Percentiles rank a stretch among this genome's conserved stretches.
phyloP scores from a whole-genome alignment of 2,113 vertebrate species.

The Eidolon helvum region DNA sequence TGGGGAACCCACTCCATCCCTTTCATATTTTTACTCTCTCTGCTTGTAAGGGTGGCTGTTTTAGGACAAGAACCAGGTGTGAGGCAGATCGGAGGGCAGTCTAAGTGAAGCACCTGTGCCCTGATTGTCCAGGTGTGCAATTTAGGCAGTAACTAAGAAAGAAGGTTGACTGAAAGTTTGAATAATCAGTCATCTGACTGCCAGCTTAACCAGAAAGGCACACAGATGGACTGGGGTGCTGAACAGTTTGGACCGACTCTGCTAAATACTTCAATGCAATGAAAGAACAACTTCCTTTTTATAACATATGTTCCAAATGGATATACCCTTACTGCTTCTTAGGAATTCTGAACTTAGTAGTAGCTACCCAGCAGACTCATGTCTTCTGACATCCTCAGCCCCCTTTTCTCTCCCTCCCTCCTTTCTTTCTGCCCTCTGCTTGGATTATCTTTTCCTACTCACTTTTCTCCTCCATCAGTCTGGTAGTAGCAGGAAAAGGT shows the following conservation, averaged over 20 bases:
- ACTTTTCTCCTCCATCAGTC: not conserved
- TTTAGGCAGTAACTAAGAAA: not conserved
- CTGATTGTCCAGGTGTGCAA: slow-evolving; percentile 15
- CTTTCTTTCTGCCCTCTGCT: not conserved
- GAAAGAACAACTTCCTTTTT: not conserved
- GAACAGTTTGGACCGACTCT: not conserved
- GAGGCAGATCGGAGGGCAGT: not conserved
- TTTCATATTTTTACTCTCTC: not conserved
- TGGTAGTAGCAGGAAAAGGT: not conserved
- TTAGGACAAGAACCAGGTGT: not conserved
- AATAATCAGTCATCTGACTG: not conserved
- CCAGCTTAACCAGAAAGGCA: not conserved
- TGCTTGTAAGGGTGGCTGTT: not conserved
- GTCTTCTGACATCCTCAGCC: not conserved
- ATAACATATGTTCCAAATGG: not conserved
- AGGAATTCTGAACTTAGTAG: not conserved
- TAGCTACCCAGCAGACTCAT: not conserved
- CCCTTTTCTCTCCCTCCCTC: not conserved
- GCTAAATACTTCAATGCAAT: not conserved
- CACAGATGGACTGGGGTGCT: not conserved
- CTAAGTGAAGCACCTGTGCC: not conserved
- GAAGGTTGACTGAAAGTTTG: not conserved
- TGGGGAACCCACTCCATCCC: not conserved
- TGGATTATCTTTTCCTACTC: not conserved
- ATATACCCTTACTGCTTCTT: not conserved